A percentile compares a stretch with the other conserved stretches of the same genome.
These are phyloP conservation scores for Drosophila funebris DNA, from an alignment of 1,140 invertebrate genomes.

Conservation along the genomic window DNA sequence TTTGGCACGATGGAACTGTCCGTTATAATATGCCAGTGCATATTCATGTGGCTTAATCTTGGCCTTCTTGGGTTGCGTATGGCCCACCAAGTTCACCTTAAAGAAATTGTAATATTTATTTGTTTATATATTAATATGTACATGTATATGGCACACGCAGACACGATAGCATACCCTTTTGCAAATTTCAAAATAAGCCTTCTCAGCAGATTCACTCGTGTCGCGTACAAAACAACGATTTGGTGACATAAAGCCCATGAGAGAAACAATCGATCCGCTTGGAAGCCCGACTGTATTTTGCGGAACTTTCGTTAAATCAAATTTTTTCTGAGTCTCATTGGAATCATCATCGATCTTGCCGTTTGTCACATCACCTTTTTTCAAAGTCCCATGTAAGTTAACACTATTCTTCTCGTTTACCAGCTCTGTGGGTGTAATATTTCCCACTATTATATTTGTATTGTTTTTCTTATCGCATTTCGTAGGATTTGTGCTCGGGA, in stretches of 20 bases:
- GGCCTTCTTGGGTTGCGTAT: neutral
- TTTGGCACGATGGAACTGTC: constrained; percentile 35
- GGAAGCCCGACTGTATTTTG: neutral
- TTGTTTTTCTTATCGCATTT: neutral
- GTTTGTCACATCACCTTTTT: no score
- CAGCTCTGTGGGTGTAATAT: neutral
- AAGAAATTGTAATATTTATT: neutral
- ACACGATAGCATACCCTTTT: constrained; percentile 62
- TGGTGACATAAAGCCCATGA: constrained; percentile 48
- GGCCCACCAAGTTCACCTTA: neutral
- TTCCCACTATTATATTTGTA: neutral
- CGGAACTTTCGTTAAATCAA: neutral
- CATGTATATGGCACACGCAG: no score
- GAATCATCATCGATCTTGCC: no score
- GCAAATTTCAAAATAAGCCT: constrained; percentile 32
- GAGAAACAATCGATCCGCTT: constrained; percentile 23
- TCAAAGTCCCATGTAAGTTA: neutral
- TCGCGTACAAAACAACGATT: constrained; percentile 64
- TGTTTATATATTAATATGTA: neutral
- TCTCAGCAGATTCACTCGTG: constrained; percentile 25
- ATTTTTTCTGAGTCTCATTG: neutral
- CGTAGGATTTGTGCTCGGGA: neutral
- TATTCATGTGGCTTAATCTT: neutral
- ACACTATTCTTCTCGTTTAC: neutral
- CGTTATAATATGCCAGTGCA: neutral